Evolutionary conservation across 2,888 invertebrate genomes (phyloP).

Genomic region (Polyommatus icarus): DNA sequence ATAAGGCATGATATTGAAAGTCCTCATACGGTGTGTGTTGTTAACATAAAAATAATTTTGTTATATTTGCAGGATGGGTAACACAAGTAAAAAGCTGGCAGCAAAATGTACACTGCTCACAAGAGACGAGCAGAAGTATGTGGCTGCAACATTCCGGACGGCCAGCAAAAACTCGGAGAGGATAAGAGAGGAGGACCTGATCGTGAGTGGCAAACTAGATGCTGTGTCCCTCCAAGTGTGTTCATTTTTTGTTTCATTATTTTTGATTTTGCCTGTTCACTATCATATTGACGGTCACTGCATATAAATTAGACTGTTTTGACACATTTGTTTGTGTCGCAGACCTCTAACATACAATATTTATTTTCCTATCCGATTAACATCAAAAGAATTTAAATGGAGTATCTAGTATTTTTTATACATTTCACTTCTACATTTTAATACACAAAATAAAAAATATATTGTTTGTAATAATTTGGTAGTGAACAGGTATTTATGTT

Average conservation of each 20-base stretch:
- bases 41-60: neutral
- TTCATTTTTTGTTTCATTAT: slow-evolving; percentile 65
- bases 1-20: too few relatives aligned
- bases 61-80: slow-evolving; percentile 69
- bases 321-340: too few relatives aligned
- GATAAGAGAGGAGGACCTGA: slow-evolving; percentile 84
- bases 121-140: slow-evolving; percentile 82
- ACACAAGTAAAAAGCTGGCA: slow-evolving; percentile 83
- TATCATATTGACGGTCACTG: slow-evolving; percentile 26
- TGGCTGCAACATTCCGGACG: slow-evolving; percentile 81
- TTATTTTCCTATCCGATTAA: too few relatives aligned
- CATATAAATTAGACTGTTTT: neutral
- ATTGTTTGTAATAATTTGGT: neutral
- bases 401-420: too few relatives aligned
- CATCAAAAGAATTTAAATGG: too few relatives aligned
- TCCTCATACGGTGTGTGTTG: too few relatives aligned
- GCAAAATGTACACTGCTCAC: slow-evolving; percentile 83
- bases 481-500: slow-evolving; percentile 3
- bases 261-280: slow-evolving; percentile 46
- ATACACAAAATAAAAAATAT: too few relatives aligned
- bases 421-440: too few relatives aligned
- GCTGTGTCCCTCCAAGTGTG: slow-evolving; percentile 75
- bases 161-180: slow-evolving; percentile 83
- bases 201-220: slow-evolving; percentile 80
- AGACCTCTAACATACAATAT: too few relatives aligned